A percentile compares a stretch with the other conserved stretches of the same genome.
These are phyloP conservation scores for Varecia variegata DNA, from an alignment of 2,797 vertebrate genomes.

Conservation along the genomic window DNA sequence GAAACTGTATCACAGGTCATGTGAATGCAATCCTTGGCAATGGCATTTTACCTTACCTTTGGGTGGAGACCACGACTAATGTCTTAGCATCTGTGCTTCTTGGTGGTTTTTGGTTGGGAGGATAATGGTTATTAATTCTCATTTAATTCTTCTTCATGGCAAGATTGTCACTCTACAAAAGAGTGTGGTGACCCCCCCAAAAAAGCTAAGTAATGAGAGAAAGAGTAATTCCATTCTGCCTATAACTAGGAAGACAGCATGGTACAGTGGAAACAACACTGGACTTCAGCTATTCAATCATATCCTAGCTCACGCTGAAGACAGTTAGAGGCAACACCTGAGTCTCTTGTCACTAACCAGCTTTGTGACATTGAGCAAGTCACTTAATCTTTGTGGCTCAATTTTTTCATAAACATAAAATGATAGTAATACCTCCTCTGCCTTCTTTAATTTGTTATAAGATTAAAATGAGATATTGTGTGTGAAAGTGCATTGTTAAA, in stretches of 20 bases:
- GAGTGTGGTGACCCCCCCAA: background rate
- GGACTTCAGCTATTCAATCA: background rate
- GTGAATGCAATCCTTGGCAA: constrained; percentile 32
- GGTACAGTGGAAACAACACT: background rate
- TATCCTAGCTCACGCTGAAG: background rate
- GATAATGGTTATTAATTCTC: background rate
- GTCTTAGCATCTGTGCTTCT: constrained; percentile 1
- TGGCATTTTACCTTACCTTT: constrained; percentile 14
- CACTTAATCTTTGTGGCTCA: background rate
- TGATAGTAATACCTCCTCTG: background rate
- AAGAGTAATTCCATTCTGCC: background rate
- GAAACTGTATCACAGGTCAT: constrained; percentile 42
- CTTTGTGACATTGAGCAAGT: background rate
- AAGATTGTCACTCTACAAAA: background rate
- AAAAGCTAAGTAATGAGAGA: background rate
- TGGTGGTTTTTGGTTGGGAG: background rate
- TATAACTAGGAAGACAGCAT: background rate
- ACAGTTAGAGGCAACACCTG: background rate
- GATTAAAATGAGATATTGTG: background rate
- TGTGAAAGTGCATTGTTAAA: background rate
- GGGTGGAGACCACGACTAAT: background rate
- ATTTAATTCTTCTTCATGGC: background rate
- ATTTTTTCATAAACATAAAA: background rate
- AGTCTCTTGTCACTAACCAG: background rate
- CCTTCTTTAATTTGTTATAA: background rate